A percentile compares a stretch with the other conserved stretches of the same genome.
These are phyloP conservation scores for Lamellibrachia columna DNA, from an alignment of 2,888 invertebrate species.

Conservation along the genomic window DNA sequence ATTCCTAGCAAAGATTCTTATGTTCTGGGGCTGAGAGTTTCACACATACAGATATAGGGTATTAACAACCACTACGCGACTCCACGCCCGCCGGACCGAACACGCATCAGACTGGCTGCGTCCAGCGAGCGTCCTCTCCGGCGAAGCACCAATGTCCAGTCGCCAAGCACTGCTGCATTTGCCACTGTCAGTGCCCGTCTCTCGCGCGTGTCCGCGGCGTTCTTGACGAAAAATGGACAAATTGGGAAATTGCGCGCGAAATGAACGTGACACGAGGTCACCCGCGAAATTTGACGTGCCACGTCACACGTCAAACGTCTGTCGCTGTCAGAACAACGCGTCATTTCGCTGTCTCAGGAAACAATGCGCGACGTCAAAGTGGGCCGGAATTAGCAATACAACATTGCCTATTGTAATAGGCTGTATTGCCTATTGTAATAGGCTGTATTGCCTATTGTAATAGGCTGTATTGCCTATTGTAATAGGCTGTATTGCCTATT, in stretches of 20 bases:
- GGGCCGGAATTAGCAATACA: too few relatives aligned
- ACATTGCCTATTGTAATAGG: too few relatives aligned
- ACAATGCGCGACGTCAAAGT: background rate
- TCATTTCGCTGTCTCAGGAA: background rate
- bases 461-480: too few relatives aligned
- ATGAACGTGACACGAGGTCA: background rate
- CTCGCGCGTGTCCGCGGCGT: background rate
- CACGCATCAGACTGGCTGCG: background rate
- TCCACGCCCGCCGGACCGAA: background rate
- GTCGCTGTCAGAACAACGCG: background rate
- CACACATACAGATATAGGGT: background rate
- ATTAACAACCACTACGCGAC: background rate
- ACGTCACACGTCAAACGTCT: background rate
- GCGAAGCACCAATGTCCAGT: background rate
- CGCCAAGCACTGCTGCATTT: background rate
- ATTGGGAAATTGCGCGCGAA: background rate
- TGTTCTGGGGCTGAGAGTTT: background rate
- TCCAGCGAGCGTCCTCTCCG: background rate
- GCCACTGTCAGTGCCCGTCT: background rate
- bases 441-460: too few relatives aligned
- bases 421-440: too few relatives aligned
- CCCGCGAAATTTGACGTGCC: constrained; percentile 1
- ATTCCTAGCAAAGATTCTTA: background rate
- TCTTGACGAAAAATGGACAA: background rate
- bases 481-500: too few relatives aligned